Evolutionary conservation across 2,797 vertebrate species (phyloP), one percentile per base, ranked within the genome.

Genomic region (Artibeus lituratus): DNA sequence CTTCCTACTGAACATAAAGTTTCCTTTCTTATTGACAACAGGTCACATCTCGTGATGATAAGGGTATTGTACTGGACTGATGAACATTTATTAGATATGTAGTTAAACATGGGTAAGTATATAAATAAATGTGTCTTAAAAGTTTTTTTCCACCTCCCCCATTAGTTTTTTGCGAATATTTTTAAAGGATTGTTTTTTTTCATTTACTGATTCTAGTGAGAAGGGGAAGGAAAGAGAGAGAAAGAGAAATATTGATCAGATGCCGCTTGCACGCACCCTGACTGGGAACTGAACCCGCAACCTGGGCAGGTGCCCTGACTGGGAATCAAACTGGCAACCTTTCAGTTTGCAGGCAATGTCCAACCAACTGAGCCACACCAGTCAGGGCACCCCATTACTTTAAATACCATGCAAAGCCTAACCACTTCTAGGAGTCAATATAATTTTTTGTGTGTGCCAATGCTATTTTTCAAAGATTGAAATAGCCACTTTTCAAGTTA

Each of bases 391-490:
- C 42, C 47, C n/a, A 11, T 59, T 84, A 55, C 42, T 8, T 80
- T 91, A 80, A 84, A 51, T 19, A 94, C 44, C 74, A 91, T 2
- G 69, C 26, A 51, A 96, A 87, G 18, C 1, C 80, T 42, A 42
- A 69, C 5, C 10, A 42, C 10, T 22, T 37, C n/a, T 11, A 59
- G n/a, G 32, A 19, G n/a, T 76, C 32, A 55, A 90, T 21, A 47
- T 53, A 44, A 65, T 44, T 57, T 85, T 73, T 73, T 94, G 4
- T 92, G 72, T 39, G 32, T 82, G 44, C 29, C 73, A 89, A 87
- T 89, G 78, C 10, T 87, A 70, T 74, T 92, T 94, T 69, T 88
- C 91, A 88, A 62, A 88, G 37, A 89, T 10, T 72, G 7, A 72
- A 77, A 44, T 10, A 77, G 39, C 49, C 74, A 69, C 32, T 86